Conservation (phyloP, 2,797 vertebrate species). For the Pantherophis alleghaniensis region DNA sequence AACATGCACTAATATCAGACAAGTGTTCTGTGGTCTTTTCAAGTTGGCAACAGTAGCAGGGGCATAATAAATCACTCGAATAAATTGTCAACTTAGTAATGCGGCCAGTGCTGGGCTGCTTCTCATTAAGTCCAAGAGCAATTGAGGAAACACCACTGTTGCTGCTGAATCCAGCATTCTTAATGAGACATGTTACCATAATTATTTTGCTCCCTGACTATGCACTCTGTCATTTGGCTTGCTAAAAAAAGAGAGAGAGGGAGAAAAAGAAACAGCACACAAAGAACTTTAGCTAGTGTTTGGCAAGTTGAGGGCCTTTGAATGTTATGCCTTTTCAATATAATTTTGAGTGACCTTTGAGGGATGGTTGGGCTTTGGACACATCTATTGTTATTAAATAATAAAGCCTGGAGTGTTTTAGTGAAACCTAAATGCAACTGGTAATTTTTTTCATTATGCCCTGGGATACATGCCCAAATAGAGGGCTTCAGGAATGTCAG, state of each 20-base stretch:
- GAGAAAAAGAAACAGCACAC: not conserved
- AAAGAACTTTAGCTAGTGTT: constrained; percentile 33
- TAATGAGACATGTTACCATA: constrained; percentile 64
- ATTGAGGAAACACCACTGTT: constrained; percentile 64
- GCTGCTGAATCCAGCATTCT: constrained; percentile 55
- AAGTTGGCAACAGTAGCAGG: constrained; percentile 49
- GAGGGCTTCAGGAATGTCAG: constrained; percentile 25
- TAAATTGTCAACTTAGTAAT: constrained; percentile 67
- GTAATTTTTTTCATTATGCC: constrained; percentile 51
- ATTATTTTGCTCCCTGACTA: constrained; percentile 66
- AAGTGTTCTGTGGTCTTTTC: constrained; percentile 59
- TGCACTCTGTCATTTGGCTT: constrained; percentile 50
- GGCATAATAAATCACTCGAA: constrained; percentile 70
- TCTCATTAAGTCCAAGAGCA: constrained; percentile 68
- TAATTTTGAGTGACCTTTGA: constrained; percentile 47
- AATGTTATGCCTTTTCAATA: constrained; percentile 37
- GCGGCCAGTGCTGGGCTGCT: constrained; percentile 61
- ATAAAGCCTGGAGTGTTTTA: constrained; percentile 50
- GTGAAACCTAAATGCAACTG: constrained; percentile 54
- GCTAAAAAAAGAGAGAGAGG: constrained; percentile 6
- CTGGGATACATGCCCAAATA: constrained; percentile 42
- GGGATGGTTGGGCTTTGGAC: constrained; percentile 40
- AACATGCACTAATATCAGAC: constrained; percentile 50
- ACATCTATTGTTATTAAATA: constrained; percentile 51
- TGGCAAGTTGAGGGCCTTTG: constrained; percentile 22